A percentile compares a stretch with the other conserved stretches of the same genome.
Conservation (phyloP, 1,140 invertebrate genomes). For the Semibalanus balanoides region DNA sequence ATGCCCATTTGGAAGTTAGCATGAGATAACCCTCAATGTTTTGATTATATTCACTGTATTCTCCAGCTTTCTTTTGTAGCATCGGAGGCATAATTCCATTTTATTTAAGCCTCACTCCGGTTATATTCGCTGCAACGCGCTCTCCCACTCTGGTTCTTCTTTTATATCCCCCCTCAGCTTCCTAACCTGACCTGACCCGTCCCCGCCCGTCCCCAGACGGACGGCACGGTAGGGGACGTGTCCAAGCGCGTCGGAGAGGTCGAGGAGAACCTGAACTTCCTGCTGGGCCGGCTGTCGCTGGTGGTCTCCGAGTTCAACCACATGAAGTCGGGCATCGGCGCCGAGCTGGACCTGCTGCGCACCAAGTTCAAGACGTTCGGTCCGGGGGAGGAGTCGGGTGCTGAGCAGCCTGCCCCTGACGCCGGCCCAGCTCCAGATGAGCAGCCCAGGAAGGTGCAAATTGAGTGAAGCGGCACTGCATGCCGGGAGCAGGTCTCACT, state of each 20-base stretch:
- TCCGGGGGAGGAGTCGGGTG: no score
- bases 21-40: no score
- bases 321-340: constrained; percentile 42
- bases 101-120: no score
- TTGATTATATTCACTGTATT: no score
- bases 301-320: constrained; percentile 74
- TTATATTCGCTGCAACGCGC: no score
- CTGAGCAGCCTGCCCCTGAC: neutral
- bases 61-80: no score
- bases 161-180: no score
- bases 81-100: no score
- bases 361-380: neutral
- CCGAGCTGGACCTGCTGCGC: constrained; percentile 17
- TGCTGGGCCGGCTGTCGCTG: constrained; percentile 59
- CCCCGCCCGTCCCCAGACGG: constrained; percentile 10
- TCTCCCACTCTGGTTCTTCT: no score
- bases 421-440: neutral
- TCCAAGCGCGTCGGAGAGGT: constrained; percentile 65
- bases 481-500: neutral
- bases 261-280: constrained; percentile 67
- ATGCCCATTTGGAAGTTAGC: no score
- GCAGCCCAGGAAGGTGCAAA: neutral
- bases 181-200: no score
- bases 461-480: neutral
- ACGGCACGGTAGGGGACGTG: constrained; percentile 33